phyloP scores from a whole-genome alignment of 2,113 vertebrate genomes.

The Rhegmatorhina hoffmannsi region DNA sequence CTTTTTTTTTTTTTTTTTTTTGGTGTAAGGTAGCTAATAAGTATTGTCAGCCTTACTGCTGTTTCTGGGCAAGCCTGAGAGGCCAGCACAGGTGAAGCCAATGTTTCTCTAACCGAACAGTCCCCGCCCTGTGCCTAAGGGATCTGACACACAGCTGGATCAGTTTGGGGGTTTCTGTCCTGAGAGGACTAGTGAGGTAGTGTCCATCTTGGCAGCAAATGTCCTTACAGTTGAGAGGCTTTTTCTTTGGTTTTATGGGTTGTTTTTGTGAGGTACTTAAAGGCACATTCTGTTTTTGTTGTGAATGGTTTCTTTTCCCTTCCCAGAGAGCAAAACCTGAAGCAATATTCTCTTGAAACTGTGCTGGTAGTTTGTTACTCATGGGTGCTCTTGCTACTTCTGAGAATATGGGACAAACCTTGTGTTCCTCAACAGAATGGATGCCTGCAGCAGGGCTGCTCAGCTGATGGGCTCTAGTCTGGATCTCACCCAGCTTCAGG shows the following conservation, averaged over 20 bases:
- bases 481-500: background rate
- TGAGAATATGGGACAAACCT: rapidly evolving
- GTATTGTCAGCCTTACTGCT: background rate
- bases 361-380: background rate
- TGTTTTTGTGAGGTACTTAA: background rate
- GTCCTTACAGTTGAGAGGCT: rapidly evolving
- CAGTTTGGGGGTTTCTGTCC: background rate
- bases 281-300: background rate
- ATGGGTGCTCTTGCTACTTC: background rate
- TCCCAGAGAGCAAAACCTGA: background rate
- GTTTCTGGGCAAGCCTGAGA: background rate
- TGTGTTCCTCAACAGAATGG: background rate
- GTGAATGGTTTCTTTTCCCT: background rate
- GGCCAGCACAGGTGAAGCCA: background rate
- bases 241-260: background rate
- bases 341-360: background rate
- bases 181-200: rapidly evolving
- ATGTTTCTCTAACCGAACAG: background rate
- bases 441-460: background rate
- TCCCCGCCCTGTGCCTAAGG: background rate
- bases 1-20: background rate
- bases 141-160: too few species aligned
- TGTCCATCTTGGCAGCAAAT: background rate
- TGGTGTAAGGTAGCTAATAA: background rate
- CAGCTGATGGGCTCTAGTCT: rapidly evolving